Evolutionary conservation across 2,888 invertebrate genomes (phyloP).

Genomic region (Catocala nupta): DNA sequence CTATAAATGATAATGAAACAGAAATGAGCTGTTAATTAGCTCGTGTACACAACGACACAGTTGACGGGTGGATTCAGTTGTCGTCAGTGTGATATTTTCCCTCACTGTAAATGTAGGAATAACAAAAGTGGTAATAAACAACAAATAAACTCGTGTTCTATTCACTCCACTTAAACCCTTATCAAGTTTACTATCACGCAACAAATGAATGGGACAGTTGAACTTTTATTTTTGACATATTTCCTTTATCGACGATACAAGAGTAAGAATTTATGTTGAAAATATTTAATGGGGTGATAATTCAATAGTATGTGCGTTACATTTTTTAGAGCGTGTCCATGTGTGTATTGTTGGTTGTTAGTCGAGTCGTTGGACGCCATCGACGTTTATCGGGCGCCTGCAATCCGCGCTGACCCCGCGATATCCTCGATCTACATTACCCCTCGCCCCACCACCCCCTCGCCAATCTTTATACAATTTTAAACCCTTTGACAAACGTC

Average conservation of each 20-base stretch:
- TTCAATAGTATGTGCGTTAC: slow-evolving; percentile 51
- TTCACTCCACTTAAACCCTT: slow-evolving; percentile 67
- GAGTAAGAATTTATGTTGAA: slow-evolving; percentile 53
- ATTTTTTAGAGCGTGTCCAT: slow-evolving; percentile 42
- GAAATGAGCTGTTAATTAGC: no score
- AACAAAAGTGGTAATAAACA: slow-evolving; percentile 51
- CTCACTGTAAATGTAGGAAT: slow-evolving; percentile 26
- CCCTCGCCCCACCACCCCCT: slow-evolving; percentile 66
- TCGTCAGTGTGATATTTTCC: not conserved
- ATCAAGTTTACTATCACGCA: slow-evolving; percentile 72
- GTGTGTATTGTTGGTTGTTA: slow-evolving; percentile 60
- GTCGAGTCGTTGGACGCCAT: slow-evolving; percentile 69
- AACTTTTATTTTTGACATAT: slow-evolving; percentile 61
- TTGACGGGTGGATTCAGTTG: no score
- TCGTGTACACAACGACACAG: no score
- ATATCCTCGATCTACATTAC: slow-evolving; percentile 84
- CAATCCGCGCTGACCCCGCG: slow-evolving; percentile 86
- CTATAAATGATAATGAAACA: no score
- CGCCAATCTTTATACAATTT: slow-evolving; percentile 53
- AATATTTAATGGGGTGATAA: slow-evolving; percentile 54
- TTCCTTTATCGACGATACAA: slow-evolving; percentile 55
- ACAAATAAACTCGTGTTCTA: slow-evolving; percentile 52
- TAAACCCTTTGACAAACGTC: slow-evolving; percentile 60
- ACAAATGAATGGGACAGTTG: slow-evolving; percentile 67
- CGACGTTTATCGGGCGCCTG: slow-evolving; percentile 83